A percentile compares a stretch with the other conserved stretches of the same genome.
Conservation (phyloP, 2,797 vertebrate genomes). For the Myotis myotis region DNA sequence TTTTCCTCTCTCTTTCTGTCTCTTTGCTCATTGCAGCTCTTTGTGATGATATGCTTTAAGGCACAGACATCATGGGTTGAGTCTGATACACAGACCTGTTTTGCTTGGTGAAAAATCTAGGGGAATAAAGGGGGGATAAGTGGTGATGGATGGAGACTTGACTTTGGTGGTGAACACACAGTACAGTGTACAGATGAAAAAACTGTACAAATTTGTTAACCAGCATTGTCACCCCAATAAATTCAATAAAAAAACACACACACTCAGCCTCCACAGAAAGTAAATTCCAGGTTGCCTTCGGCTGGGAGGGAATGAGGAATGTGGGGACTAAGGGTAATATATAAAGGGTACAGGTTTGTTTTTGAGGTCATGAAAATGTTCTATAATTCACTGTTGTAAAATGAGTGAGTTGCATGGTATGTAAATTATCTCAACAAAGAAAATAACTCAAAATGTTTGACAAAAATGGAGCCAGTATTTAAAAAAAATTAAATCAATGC, state of each 20-base stretch:
- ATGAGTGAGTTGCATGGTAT: background rate
- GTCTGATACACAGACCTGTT: background rate
- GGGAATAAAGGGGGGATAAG: no score
- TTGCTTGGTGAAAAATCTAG: background rate
- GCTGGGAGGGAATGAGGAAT: no score
- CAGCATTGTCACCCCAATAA: no score
- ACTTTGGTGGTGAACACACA: no score
- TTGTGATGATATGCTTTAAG: background rate
- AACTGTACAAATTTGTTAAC: no score
- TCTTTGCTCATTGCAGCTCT: background rate
- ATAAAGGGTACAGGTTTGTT: background rate
- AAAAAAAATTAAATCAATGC: background rate
- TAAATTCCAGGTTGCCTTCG: background rate
- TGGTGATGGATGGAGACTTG: no score
- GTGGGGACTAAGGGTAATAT: background rate
- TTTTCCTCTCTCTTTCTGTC: accelerated
- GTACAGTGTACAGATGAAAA: no score
- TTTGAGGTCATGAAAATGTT: background rate
- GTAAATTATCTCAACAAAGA: background rate
- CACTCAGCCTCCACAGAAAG: background rate
- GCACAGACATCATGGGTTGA: background rate
- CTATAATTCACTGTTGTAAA: background rate
- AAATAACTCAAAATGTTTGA: background rate
- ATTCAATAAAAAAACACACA: no score
- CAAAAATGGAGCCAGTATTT: background rate